Evolutionary conservation across 2,888 invertebrate genomes (phyloP).

Genomic region (Macaria liturata): DNA sequence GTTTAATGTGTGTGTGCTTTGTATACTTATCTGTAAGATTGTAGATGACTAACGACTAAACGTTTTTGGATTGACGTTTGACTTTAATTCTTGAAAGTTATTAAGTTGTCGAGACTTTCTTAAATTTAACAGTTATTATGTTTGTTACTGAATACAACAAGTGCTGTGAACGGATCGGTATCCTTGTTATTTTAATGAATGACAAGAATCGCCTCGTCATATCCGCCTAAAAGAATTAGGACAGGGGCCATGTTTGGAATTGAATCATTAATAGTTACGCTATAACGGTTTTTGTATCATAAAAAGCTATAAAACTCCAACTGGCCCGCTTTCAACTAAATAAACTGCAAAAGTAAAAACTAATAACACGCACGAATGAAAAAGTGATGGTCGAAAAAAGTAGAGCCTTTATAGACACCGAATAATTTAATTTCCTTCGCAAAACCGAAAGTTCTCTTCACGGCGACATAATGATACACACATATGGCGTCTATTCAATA

Average conservation of each 20-base stretch:
- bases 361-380: constrained; percentile 29
- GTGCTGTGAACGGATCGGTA: constrained; percentile 27
- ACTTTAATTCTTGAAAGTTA: no score
- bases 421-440: constrained; percentile 65
- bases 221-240: constrained; percentile 30
- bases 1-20: no score
- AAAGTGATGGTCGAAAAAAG: constrained; percentile 43
- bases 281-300: constrained; percentile 37
- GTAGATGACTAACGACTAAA: no score
- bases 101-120: no score
- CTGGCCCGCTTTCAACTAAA: constrained; percentile 44
- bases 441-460: constrained; percentile 60
- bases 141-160: constrained; percentile 8
- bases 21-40: no score
- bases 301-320: constrained; percentile 43
- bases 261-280: constrained; percentile 42
- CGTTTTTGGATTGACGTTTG: no score
- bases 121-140: background rate
- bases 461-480: constrained; percentile 53
- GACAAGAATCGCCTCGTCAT: constrained; percentile 31
- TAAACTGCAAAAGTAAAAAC: constrained; percentile 54
- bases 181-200: constrained; percentile 31
- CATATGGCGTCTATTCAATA: constrained; percentile 66
- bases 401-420: constrained; percentile 45
- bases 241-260: constrained; percentile 25